Percentiles rank a stretch among this genome's conserved stretches.
These are phyloP conservation scores for Aphelenchoides besseyi DNA, from an alignment of 1,140 invertebrate genomes.

Conservation along the genomic window DNA sequence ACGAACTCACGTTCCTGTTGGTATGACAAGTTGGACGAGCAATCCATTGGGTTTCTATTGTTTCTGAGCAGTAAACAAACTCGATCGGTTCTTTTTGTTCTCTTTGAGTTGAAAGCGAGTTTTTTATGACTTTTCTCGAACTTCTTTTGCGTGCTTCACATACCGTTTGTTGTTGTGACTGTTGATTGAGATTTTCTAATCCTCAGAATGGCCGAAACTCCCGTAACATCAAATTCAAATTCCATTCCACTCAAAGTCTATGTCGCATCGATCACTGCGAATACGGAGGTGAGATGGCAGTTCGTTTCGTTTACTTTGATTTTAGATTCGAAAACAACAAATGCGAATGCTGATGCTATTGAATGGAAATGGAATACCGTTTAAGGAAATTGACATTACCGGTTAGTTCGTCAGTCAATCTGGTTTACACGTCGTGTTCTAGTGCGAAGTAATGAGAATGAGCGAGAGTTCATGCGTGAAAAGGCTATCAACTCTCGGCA, in stretches of 20 bases:
- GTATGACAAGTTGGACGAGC: too few species aligned
- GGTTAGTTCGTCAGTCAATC: not conserved
- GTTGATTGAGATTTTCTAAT: too few species aligned
- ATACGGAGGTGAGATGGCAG: not conserved
- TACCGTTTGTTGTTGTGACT: too few species aligned
- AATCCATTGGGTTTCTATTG: too few species aligned
- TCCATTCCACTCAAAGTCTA: slow-evolving; percentile 8
- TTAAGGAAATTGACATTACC: slow-evolving; percentile 1
- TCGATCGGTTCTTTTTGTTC: too few species aligned
- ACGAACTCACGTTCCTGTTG: too few species aligned
- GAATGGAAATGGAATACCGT: not conserved
- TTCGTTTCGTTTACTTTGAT: not conserved
- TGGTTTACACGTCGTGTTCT: not conserved
- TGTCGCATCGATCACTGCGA: slow-evolving; percentile 9
- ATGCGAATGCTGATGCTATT: slow-evolving; percentile 4
- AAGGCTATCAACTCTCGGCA: not conserved
- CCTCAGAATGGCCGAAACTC: not conserved
- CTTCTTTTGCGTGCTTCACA: too few species aligned
- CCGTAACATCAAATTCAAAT: not conserved
- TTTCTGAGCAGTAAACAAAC: too few species aligned
- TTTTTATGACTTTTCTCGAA: too few species aligned
- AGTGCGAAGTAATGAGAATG: not conserved
- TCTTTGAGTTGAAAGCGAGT: too few species aligned
- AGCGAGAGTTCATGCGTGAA: slow-evolving; percentile 21
- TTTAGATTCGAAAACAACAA: slow-evolving; percentile 22